Percentiles rank a stretch among this genome's conserved stretches.
Evolutionary conservation across 1,140 invertebrate species (phyloP).

Genomic region (Phthorimaea operculella): DNA sequence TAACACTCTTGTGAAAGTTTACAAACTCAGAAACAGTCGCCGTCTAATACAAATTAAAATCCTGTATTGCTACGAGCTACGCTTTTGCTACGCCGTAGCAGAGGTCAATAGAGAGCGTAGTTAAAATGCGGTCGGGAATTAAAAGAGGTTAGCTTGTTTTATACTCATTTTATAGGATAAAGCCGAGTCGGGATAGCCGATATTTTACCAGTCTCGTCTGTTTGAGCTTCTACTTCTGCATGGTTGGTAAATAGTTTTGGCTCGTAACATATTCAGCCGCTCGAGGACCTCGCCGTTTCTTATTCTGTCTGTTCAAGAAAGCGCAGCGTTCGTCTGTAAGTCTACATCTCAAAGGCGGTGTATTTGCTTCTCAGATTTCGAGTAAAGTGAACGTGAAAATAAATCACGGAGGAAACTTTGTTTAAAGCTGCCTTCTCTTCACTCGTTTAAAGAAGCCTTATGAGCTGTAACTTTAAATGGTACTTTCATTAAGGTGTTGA

Average conservation of each 20-base stretch:
- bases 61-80: too few species aligned
- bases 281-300: constrained; percentile 4
- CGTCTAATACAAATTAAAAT: too few species aligned
- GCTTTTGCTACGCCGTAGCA: too few species aligned
- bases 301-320: constrained; percentile 7
- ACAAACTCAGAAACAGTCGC: too few species aligned
- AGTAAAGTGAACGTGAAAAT: constrained; percentile 4
- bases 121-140: too few species aligned
- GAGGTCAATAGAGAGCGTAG: too few species aligned
- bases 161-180: background rate
- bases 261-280: constrained; percentile 4
- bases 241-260: constrained; percentile 2
- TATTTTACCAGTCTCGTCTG: background rate
- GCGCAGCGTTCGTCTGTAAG: constrained; percentile 4
- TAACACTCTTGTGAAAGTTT: too few species aligned
- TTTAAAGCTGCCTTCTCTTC: background rate
- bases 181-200: background rate
- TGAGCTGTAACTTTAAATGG: background rate
- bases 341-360: constrained; percentile 1
- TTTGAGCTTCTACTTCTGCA: background rate
- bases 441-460: background rate
- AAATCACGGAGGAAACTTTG: constrained; percentile 3
- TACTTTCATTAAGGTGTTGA: constrained; percentile 21
- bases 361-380: constrained; percentile 5
- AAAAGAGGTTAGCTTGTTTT: background rate